Conservation (phyloP, 2,888 invertebrate genomes). For the Perizoma affinitatum region DNA sequence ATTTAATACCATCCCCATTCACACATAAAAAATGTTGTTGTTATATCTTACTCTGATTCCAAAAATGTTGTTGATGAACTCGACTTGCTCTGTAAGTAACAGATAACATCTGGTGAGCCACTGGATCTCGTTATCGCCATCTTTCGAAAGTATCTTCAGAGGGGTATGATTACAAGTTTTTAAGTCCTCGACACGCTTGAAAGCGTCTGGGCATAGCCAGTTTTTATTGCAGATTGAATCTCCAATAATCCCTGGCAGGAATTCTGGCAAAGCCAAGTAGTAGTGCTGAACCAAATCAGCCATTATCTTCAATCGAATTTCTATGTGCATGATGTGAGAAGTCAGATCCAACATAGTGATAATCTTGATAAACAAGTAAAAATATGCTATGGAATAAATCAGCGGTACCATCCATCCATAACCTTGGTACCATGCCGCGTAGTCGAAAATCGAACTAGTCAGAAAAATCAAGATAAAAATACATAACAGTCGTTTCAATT, state of each 20-base stretch:
- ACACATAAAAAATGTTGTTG: background rate
- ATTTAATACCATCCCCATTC: background rate
- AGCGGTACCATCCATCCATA: constrained; percentile 51
- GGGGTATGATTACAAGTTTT: constrained; percentile 8
- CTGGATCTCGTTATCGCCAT: constrained; percentile 45
- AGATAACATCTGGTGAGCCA: constrained; percentile 62
- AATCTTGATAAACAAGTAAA: constrained; percentile 66
- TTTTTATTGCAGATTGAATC: constrained; percentile 49
- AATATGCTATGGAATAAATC: constrained; percentile 51
- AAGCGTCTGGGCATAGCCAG: constrained; percentile 48
- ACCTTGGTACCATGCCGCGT: constrained; percentile 53
- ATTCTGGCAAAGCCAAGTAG: constrained; percentile 40
- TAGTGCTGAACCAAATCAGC: constrained; percentile 51
- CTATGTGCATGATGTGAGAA: constrained; percentile 60
- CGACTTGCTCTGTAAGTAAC: constrained; percentile 62
- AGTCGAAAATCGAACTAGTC: constrained; percentile 52
- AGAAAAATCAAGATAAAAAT: constrained; percentile 54
- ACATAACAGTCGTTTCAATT: constrained; percentile 46
- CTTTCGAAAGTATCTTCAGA: constrained; percentile 26
- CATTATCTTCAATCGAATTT: constrained; percentile 56
- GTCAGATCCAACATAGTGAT: constrained; percentile 62
- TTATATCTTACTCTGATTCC: constrained; percentile 64
- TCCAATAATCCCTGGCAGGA: constrained; percentile 33
- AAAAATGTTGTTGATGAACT: constrained; percentile 65
- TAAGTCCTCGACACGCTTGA: constrained; percentile 18